phyloP scores from a whole-genome alignment of 2,797 vertebrate species.

The Psittacula derbiana region DNA sequence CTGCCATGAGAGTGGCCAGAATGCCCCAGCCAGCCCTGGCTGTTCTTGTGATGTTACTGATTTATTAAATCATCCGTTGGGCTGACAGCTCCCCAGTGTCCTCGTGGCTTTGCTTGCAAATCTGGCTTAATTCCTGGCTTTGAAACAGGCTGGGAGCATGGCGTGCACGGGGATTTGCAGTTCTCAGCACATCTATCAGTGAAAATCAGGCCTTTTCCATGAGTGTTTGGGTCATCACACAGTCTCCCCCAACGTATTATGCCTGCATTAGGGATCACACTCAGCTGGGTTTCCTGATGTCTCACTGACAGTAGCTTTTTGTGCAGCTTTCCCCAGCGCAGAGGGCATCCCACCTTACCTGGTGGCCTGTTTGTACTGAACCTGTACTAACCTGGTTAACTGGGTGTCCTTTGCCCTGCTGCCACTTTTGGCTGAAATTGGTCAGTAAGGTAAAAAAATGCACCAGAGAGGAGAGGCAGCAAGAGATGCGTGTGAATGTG shows the following conservation, averaged over 20 bases:
- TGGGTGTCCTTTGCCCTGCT: rapidly evolving
- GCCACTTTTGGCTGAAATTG: not conserved
- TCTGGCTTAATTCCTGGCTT: constrained; percentile 4
- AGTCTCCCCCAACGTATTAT: not conserved
- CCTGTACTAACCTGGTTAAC: not conserved
- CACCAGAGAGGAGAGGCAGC: not conserved
- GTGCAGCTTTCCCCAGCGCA: not conserved
- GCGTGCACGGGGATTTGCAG: not conserved
- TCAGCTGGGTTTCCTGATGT: not conserved
- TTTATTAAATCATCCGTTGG: not conserved
- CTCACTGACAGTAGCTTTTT: not conserved
- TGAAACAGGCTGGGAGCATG: not conserved
- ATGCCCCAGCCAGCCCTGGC: not conserved
- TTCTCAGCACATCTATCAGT: not conserved
- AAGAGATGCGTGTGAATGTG: rapidly evolving
- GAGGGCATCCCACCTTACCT: not conserved
- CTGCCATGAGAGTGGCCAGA: not conserved
- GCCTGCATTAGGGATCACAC: rapidly evolving
- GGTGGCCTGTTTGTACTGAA: not conserved
- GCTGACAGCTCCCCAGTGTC: not conserved
- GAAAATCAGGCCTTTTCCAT: not conserved
- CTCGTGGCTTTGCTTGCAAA: not conserved
- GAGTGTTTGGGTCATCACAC: not conserved
- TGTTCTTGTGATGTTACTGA: not conserved
- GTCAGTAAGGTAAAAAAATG: not conserved